These are phyloP conservation scores for Phalacrocorax brasilianus DNA, from an alignment of 2,113 vertebrate species.

Conservation along the genomic window DNA sequence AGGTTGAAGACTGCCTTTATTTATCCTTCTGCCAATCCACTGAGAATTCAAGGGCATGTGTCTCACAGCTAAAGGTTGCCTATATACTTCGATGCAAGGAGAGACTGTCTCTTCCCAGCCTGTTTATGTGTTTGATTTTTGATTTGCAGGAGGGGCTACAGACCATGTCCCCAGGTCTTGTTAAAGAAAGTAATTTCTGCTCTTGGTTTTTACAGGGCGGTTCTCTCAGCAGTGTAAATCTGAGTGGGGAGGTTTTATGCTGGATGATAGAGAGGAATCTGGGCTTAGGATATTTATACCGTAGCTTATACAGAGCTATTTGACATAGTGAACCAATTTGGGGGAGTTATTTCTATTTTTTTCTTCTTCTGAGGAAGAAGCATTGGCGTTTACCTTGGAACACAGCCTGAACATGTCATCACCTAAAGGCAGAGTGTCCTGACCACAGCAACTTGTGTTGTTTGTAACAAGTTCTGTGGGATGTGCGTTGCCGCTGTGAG, in stretches of 20 bases:
- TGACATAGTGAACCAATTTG: constrained; percentile 38
- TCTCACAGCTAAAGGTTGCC: constrained; percentile 6
- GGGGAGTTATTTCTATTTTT: constrained; percentile 14
- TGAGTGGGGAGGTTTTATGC: neutral
- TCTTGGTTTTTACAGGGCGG: neutral
- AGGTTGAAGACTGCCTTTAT: neutral
- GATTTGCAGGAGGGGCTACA: neutral
- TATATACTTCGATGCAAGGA: neutral
- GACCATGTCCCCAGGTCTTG: neutral
- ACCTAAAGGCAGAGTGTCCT: constrained; percentile 21
- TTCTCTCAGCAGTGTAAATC: constrained; percentile 20
- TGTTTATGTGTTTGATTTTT: neutral
- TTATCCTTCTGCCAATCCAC: constrained; percentile 15
- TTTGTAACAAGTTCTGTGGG: constrained; percentile 19
- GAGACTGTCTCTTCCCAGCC: neutral
- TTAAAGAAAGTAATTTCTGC: neutral
- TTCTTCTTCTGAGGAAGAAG: constrained; percentile 4
- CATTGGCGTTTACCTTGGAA: constrained; percentile 16
- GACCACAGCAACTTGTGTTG: neutral
- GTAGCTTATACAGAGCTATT: neutral
- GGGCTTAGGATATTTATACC: constrained; percentile 10
- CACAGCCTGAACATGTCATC: constrained; percentile 11
- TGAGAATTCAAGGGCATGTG: constrained; percentile 26
- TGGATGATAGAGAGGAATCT: neutral
- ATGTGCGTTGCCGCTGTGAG: neutral